A percentile compares a stretch with the other conserved stretches of the same genome.
Conservation (phyloP, 2,113 vertebrate species). For the Eolophus roseicapilla region DNA sequence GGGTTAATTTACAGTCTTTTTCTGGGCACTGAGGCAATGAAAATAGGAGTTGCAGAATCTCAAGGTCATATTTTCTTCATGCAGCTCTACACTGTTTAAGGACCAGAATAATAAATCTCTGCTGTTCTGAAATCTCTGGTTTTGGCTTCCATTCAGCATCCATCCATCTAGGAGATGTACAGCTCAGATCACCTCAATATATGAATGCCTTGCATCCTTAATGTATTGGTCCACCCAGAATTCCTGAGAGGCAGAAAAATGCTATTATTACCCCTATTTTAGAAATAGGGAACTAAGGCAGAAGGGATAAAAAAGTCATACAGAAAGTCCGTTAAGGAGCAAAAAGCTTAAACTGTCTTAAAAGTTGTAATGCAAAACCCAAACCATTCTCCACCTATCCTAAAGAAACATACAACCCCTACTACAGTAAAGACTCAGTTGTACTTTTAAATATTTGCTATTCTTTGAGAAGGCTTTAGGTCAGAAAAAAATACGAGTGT, state of each 20-base stretch:
- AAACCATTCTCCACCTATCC: not conserved
- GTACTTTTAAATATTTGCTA: not conserved
- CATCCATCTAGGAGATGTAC: not conserved
- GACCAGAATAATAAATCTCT: not conserved
- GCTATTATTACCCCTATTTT: not conserved
- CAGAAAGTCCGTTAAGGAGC: not conserved
- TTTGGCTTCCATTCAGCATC: not conserved
- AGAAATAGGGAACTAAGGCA: not conserved
- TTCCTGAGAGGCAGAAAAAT: not conserved
- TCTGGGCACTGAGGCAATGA: not conserved
- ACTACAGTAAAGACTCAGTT: not conserved
- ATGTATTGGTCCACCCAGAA: not conserved
- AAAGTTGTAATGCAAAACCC: not conserved
- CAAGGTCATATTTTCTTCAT: not conserved
- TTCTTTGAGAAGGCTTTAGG: not conserved
- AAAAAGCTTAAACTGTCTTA: not conserved
- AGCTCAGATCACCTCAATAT: not conserved
- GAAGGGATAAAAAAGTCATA: not conserved
- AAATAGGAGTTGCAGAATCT: not conserved
- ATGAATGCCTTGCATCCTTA: not conserved
- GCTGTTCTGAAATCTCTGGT: not conserved
- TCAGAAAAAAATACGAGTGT: not conserved
- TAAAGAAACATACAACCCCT: not conserved
- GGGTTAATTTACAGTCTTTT: not conserved
- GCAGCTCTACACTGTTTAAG: not conserved